A percentile compares a stretch with the other conserved stretches of the same genome.
These are phyloP conservation scores for Phalloptychus januarius DNA, from an alignment of 2,797 vertebrate species.

Conservation along the genomic window DNA sequence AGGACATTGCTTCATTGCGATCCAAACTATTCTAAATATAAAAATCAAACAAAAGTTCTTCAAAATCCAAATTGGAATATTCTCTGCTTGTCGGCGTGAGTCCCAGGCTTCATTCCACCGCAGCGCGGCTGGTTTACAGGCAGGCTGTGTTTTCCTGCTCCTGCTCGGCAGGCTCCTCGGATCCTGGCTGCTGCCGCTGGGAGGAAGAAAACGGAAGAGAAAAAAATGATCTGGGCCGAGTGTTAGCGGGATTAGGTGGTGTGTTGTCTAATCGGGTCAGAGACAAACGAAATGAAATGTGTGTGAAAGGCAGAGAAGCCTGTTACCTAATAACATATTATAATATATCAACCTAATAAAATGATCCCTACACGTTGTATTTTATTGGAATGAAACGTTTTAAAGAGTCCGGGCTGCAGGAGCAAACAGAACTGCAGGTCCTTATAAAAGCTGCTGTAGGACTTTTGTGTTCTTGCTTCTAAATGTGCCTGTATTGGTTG, in stretches of 20 bases:
- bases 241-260: slow-evolving; percentile 12
- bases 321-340: background rate
- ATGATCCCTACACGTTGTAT: background rate
- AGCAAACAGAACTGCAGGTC: background rate
- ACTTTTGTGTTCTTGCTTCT: background rate
- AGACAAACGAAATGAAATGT: slow-evolving; percentile 37
- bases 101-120: background rate
- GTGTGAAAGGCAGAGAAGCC: slow-evolving; percentile 20
- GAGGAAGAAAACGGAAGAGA: background rate
- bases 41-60: background rate
- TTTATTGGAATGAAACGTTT: background rate
- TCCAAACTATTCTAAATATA: background rate
- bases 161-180: background rate
- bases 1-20: background rate
- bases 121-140: background rate
- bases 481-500: background rate
- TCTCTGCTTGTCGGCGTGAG: background rate
- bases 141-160: background rate
- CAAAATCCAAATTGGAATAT: background rate
- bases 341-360: background rate
- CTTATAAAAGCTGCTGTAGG: background rate
- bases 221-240: slow-evolving; percentile 8
- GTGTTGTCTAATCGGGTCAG: slow-evolving; percentile 37
- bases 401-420: background rate
- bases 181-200: background rate